Conservation (phyloP, 2,888 invertebrate genomes). For the Eumerus sabulonum region DNA sequence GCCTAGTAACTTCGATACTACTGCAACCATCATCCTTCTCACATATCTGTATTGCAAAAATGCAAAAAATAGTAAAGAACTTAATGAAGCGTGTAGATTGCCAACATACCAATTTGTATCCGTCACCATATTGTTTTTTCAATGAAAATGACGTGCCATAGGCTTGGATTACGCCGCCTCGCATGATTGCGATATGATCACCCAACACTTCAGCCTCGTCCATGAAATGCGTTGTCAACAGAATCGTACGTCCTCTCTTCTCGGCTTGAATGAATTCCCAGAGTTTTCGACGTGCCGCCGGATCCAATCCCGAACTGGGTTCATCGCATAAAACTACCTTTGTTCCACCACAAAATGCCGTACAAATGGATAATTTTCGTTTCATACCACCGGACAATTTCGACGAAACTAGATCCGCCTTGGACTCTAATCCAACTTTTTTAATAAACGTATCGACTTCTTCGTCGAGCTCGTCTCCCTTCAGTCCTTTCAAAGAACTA, state of each 20-base stretch:
- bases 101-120: slow-evolving; percentile 85
- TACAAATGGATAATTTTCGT: slow-evolving; percentile 86
- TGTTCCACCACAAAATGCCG: slow-evolving; percentile 87
- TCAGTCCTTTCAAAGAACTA: slow-evolving; percentile 85
- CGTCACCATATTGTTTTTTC: slow-evolving; percentile 91
- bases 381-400: slow-evolving; percentile 89
- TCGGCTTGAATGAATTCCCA: slow-evolving; percentile 90
- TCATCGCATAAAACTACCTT: slow-evolving; percentile 87
- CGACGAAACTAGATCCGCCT: slow-evolving; percentile 81
- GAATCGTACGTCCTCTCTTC: slow-evolving; percentile 86
- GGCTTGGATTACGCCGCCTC: slow-evolving; percentile 88
- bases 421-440: slow-evolving; percentile 84
- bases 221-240: slow-evolving; percentile 93
- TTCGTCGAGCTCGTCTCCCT: slow-evolving; percentile 79
- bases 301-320: slow-evolving; percentile 93
- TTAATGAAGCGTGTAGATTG: too few species aligned
- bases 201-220: slow-evolving; percentile 94
- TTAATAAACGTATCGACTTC: slow-evolving; percentile 84
- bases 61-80: too few species aligned
- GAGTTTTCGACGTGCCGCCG: slow-evolving; percentile 88
- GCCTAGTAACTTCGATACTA: slow-evolving; percentile 80
- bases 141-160: slow-evolving; percentile 90
- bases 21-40: slow-evolving; percentile 81
- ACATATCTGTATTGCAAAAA: slow-evolving; percentile 73
- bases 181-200: slow-evolving; percentile 93